Conservation (phyloP, 2,888 invertebrate species). For the Adelognathus sp. region DNA sequence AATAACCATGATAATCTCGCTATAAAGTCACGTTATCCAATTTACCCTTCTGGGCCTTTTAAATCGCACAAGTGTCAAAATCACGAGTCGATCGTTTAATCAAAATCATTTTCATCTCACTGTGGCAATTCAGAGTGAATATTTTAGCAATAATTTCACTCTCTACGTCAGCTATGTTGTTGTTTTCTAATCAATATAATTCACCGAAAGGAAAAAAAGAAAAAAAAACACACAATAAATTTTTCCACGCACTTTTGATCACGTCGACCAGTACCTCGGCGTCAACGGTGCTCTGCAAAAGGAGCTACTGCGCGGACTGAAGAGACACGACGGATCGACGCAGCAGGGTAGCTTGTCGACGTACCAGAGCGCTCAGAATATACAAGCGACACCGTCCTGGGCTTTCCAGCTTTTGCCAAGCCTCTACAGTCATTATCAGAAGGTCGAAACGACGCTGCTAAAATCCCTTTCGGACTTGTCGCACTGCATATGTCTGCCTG, state of each 20-base stretch:
- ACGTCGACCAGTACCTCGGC: constrained; percentile 76
- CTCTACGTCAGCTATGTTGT: constrained; percentile 1
- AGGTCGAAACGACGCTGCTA: constrained; percentile 83
- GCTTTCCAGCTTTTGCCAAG: constrained; percentile 93
- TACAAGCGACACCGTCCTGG: constrained; percentile 85
- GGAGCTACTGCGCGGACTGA: constrained; percentile 78
- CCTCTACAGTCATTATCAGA: constrained; percentile 92
- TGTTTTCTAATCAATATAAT: constrained; percentile 8
- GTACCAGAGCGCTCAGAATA: constrained; percentile 72
- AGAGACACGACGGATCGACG: constrained; percentile 69
- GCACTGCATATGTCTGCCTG: background rate
- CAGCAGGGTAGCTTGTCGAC: constrained; percentile 63
- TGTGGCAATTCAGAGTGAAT: too few relatives aligned
- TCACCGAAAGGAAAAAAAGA: too few relatives aligned
- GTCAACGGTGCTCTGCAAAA: constrained; percentile 78
- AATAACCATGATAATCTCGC: background rate
- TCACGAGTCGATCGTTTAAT: background rate
- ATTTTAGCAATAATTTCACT: too few relatives aligned
- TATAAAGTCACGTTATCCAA: background rate
- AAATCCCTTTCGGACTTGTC: constrained; percentile 12
- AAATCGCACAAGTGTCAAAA: background rate
- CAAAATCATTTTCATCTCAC: too few relatives aligned
- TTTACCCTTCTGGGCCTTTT: background rate
- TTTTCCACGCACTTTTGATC: constrained; percentile 57
- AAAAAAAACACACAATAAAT: constrained; percentile 12